These are phyloP conservation scores for Thalassaphorura encarpata DNA, from an alignment of 1,140 invertebrate species.

Conservation along the genomic window DNA sequence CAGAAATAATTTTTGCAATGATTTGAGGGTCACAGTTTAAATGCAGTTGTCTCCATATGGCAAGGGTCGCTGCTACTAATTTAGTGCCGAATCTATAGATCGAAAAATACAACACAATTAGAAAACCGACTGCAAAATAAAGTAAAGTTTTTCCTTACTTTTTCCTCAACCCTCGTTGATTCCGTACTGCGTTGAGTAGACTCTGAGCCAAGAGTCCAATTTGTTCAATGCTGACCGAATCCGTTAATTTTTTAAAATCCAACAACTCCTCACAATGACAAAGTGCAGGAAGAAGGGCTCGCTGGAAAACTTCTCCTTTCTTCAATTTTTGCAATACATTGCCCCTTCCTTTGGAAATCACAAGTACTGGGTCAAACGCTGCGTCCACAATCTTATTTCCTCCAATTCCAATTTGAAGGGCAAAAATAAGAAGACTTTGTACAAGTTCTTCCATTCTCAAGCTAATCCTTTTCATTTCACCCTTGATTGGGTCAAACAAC, in stretches of 20 bases:
- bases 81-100: not conserved
- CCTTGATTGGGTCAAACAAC: no score
- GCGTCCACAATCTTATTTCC: conserved; percentile 5
- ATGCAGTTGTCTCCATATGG: conserved; percentile 18
- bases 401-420: no score
- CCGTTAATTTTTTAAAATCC: conserved; percentile 12
- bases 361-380: conserved; percentile 14
- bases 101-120: not conserved
- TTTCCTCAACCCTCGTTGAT: conserved; percentile 1
- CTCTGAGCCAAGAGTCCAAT: no score
- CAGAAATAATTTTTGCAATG: conserved; percentile 14
- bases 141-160: conserved; percentile 5
- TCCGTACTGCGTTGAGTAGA: not conserved
- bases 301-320: conserved; percentile 23
- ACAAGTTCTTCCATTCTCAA: no score
- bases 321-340: conserved; percentile 9
- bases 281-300: conserved; percentile 5
- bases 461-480: no score
- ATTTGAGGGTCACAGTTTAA: conserved; percentile 18
- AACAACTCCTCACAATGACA: conserved; percentile 2
- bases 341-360: not conserved
- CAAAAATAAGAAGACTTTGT: no score
- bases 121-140: not conserved
- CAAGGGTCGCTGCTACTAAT: not conserved
- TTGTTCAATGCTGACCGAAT: no score